Evolutionary conservation across 2,113 vertebrate genomes (phyloP).

Genomic region (Rhinogobius similis): DNA sequence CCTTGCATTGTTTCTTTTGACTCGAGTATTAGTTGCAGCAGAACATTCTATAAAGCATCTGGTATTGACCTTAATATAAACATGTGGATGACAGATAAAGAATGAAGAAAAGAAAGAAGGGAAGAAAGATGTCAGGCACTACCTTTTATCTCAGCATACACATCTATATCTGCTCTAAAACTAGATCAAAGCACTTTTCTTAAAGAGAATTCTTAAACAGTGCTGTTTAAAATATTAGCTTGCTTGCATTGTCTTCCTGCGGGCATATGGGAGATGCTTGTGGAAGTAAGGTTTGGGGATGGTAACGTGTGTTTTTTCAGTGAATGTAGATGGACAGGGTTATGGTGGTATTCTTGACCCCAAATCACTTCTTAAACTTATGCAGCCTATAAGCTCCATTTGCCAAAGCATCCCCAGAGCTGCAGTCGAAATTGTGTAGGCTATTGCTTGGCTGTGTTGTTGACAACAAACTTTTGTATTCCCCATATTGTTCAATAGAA

Average conservation of each 20-base stretch:
- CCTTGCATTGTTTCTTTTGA: too few relatives aligned
- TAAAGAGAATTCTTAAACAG: conserved; percentile 60
- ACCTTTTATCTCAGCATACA: conserved; percentile 56
- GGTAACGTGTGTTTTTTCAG: neutral
- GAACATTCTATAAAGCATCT: conserved; percentile 29
- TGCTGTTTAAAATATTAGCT: conserved; percentile 44
- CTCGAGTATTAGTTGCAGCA: too few relatives aligned
- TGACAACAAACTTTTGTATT: too few relatives aligned
- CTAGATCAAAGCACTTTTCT: conserved; percentile 56
- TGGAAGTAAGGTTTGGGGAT: conserved; percentile 31
- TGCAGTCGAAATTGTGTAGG: too few relatives aligned
- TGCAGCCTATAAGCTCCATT: too few relatives aligned
- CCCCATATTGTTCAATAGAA: too few relatives aligned
- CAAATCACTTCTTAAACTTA: too few relatives aligned
- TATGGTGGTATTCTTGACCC: too few relatives aligned
- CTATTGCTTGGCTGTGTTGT: too few relatives aligned
- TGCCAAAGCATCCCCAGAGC: too few relatives aligned
- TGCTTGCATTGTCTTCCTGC: conserved; percentile 35
- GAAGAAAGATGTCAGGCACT: too few relatives aligned
- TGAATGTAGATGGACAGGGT: neutral
- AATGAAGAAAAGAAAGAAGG: conserved; percentile 30
- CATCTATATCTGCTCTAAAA: conserved; percentile 24
- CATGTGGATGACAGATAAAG: conserved; percentile 52
- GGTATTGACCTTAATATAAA: conserved; percentile 38
- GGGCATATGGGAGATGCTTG: conserved; percentile 27